Percentiles rank a stretch among this genome's conserved stretches.
These are phyloP conservation scores for Glaucomys volans DNA, from an alignment of 2,113 vertebrate genomes.

Conservation along the genomic window DNA sequence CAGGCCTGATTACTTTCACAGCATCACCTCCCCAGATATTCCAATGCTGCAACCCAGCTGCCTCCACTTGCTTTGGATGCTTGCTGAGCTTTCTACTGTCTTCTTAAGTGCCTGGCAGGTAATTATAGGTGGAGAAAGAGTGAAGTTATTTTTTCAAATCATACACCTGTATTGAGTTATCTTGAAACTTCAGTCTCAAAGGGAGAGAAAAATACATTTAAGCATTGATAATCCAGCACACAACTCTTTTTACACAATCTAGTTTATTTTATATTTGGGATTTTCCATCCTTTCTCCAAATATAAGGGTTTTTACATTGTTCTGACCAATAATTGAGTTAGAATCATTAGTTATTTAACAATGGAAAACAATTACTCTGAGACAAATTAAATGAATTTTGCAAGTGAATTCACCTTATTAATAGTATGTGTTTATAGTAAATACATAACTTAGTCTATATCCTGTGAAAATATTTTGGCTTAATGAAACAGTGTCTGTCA, in stretches of 20 bases:
- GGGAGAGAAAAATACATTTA: conserved; percentile 1
- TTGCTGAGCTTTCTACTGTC: conserved; percentile 16
- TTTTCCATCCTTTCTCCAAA: conserved; percentile 12
- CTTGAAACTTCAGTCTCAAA: conserved; percentile 10
- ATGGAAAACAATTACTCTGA: conserved; percentile 46
- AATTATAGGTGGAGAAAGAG: conserved; percentile 44
- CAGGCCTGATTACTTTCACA: background rate
- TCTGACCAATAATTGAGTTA: conserved; percentile 27
- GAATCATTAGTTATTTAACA: conserved; percentile 43
- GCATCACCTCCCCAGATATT: background rate
- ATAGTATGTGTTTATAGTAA: conserved; percentile 31
- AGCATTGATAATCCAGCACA: conserved; percentile 1
- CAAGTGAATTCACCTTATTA: conserved; percentile 30
- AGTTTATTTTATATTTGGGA: background rate
- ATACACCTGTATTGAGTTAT: conserved; percentile 59
- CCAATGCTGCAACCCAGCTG: conserved; percentile 50
- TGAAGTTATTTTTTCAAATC: conserved; percentile 47
- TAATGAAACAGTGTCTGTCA: conserved; percentile 19
- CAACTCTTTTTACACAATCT: background rate
- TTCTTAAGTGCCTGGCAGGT: conserved; percentile 51
- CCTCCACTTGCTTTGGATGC: background rate
- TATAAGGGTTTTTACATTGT: background rate
- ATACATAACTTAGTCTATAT: background rate
- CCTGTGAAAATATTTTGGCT: conserved; percentile 44
- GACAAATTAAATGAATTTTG: conserved; percentile 44